A percentile compares a stretch with the other conserved stretches of the same genome.
phyloP scores from a whole-genome alignment of 2,888 invertebrate species.

The Ectemnius cavifrons region DNA sequence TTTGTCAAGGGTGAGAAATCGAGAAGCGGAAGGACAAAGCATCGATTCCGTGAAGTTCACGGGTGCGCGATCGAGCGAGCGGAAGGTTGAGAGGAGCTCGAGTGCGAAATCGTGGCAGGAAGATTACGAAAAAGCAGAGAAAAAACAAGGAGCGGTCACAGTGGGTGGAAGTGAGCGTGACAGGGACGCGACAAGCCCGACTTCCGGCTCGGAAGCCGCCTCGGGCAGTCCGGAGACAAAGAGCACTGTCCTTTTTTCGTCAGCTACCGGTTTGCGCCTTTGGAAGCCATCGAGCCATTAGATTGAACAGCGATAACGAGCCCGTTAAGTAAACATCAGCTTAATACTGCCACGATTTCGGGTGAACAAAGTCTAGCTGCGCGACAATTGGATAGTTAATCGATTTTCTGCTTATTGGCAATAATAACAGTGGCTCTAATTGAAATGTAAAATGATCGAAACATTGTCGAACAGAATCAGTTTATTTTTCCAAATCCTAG shows the following conservation, averaged over 20 bases:
- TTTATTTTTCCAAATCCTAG: too few species aligned
- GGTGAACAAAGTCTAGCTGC: too few species aligned
- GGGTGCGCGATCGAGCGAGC: constrained; percentile 9
- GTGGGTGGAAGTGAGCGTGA: constrained; percentile 31
- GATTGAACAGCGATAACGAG: background rate
- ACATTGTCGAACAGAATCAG: too few species aligned
- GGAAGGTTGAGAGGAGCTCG: constrained; percentile 30
- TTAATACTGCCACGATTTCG: background rate
- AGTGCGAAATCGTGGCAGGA: constrained; percentile 45
- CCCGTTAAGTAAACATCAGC: background rate
- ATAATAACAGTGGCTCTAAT: too few species aligned
- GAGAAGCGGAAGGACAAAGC: background rate
- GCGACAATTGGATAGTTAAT: too few species aligned
- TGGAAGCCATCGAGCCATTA: constrained; percentile 7
- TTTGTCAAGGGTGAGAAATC: constrained; percentile 7
- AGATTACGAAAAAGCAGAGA: constrained; percentile 39
- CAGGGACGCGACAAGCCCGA: constrained; percentile 22
- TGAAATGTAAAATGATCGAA: too few species aligned
- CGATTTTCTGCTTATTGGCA: too few species aligned
- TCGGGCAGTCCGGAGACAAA: constrained; percentile 5
- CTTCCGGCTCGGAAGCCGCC: constrained; percentile 33
- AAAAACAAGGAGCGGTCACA: constrained; percentile 15
- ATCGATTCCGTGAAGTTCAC: background rate
- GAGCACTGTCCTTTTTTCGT: constrained; percentile 6
- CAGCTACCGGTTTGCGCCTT: constrained; percentile 3